A percentile compares a stretch with the other conserved stretches of the same genome.
These are phyloP conservation scores for Gymnogyps californianus DNA, from an alignment of 2,113 vertebrate genomes.

Conservation along the genomic window DNA sequence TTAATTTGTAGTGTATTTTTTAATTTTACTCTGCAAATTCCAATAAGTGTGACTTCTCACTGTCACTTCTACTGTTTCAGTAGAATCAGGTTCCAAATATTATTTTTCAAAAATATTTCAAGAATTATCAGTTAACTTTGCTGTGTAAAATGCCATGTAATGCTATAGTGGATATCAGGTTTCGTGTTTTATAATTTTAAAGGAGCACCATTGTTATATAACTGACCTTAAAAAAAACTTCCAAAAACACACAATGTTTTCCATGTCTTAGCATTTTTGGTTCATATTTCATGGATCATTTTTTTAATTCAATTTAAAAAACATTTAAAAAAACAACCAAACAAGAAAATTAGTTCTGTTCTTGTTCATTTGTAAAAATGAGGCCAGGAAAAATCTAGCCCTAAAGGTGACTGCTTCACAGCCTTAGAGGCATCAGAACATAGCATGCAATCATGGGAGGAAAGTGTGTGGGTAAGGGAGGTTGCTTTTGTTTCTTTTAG, in stretches of 20 bases:
- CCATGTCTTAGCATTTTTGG: background rate
- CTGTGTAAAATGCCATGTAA: background rate
- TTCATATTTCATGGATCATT: background rate
- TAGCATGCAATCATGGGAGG: background rate
- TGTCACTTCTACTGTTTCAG: background rate
- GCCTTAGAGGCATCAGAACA: background rate
- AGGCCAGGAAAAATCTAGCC: background rate
- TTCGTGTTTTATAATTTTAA: background rate
- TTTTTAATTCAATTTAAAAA: background rate
- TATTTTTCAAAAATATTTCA: background rate
- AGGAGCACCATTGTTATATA: background rate
- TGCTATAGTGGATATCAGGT: background rate
- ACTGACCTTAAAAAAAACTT: background rate
- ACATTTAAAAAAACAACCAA: background rate
- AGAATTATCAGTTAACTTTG: background rate
- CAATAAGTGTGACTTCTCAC: background rate
- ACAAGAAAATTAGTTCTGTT: background rate
- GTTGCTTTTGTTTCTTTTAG: background rate
- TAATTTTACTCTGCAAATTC: background rate
- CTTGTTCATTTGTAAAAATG: background rate
- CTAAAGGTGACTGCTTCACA: background rate
- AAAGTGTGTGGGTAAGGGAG: background rate
- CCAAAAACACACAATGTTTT: background rate
- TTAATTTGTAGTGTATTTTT: background rate
- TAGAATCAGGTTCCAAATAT: background rate